Conservation (phyloP, 1,140 invertebrate species). For the Cardiocondyla obscurior region DNA sequence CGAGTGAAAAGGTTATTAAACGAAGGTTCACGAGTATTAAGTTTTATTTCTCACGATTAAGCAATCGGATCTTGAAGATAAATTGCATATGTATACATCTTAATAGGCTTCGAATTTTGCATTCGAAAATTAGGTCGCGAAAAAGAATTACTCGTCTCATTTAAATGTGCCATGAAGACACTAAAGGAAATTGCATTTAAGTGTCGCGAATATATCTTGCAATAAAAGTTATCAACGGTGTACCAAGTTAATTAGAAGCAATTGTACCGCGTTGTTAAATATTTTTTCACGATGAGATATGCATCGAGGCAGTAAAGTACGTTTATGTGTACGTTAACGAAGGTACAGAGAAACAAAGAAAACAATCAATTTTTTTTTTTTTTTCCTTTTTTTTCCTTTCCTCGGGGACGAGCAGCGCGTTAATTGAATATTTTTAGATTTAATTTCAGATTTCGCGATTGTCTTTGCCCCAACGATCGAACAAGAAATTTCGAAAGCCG, state of each 20-base stretch:
- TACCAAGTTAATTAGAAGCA: neutral
- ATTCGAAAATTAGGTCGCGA: neutral
- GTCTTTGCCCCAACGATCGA: neutral
- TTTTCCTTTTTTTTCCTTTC: neutral
- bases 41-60: neutral
- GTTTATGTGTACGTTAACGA: neutral
- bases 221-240: neutral
- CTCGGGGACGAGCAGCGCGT: neutral
- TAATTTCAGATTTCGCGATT: conserved; percentile 38
- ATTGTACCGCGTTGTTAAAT: neutral
- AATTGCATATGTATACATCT: neutral
- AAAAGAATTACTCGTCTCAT: neutral
- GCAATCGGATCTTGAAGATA: neutral
- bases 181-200: neutral
- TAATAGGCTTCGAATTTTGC: neutral
- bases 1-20: neutral
- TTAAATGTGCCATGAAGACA: neutral
- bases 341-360: neutral
- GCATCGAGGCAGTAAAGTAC: neutral
- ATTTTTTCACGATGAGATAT: neutral
- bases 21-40: neutral
- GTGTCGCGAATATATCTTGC: neutral
- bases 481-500: neutral
- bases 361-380: neutral
- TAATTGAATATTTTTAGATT: conserved; percentile 43